Evolutionary conservation across 2,113 vertebrate species (phyloP).

Genomic region (Lepisosteus oculatus): DNA sequence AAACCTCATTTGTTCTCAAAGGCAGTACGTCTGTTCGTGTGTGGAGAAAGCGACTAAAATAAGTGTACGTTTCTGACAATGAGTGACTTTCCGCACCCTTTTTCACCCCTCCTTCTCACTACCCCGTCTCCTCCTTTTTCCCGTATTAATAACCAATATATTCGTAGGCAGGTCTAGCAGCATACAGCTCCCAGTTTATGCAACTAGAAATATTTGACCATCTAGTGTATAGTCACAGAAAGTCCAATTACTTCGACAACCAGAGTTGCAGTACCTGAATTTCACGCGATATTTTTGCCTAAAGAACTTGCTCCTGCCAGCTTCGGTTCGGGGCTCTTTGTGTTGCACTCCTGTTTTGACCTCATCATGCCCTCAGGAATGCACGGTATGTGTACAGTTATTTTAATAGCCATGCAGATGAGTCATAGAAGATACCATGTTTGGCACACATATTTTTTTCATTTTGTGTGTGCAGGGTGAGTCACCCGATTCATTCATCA

Average conservation of each 20-base stretch:
- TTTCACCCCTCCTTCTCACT: conserved; percentile 5
- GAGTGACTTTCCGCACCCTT: conserved; percentile 19
- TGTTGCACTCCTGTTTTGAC: neutral
- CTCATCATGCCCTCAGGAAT: neutral
- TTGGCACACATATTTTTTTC: neutral
- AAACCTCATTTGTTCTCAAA: conserved; percentile 14
- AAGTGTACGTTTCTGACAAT: conserved; percentile 45
- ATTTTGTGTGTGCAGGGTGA: neutral
- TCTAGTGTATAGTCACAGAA: no score
- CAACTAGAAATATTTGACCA: no score
- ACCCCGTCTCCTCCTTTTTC: conserved; percentile 3
- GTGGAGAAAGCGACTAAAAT: conserved; percentile 27
- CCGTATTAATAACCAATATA: no score
- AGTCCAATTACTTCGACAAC: no score
- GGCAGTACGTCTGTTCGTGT: conserved; percentile 37
- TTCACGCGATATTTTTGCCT: neutral
- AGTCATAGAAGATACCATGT: neutral
- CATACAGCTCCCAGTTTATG: no score
- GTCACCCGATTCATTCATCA: no score
- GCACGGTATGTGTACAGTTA: neutral
- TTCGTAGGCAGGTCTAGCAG: no score
- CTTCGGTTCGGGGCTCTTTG: neutral
- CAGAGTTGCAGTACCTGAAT: neutral
- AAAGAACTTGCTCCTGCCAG: neutral
- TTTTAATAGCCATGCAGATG: neutral